These are phyloP conservation scores for Gymnodraco acuticeps DNA, from an alignment of 2,797 vertebrate species.

Conservation along the genomic window DNA sequence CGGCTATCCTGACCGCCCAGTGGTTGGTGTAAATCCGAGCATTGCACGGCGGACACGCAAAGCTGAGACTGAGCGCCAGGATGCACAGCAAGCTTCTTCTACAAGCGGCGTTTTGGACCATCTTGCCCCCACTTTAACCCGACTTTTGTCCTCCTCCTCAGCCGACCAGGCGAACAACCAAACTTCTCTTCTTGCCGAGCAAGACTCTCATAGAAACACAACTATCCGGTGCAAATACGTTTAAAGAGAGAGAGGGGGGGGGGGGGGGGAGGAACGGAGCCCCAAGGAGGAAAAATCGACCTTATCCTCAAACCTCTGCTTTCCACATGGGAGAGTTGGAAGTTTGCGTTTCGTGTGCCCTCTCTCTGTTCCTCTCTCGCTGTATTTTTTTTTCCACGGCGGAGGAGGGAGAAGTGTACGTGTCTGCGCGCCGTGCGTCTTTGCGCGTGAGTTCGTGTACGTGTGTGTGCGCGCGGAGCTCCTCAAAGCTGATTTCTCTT, in stretches of 20 bases:
- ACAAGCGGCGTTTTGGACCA: slow-evolving; percentile 88
- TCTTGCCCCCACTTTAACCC: slow-evolving; percentile 84
- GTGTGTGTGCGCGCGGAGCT: slow-evolving; percentile 67
- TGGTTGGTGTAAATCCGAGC: slow-evolving; percentile 98
- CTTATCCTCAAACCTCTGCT: slow-evolving; percentile 71
- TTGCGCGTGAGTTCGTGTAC: slow-evolving; percentile 52
- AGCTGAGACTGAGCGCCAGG: slow-evolving; percentile 89
- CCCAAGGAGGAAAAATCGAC: slow-evolving; percentile 57
- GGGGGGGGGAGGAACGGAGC: slow-evolving; percentile 49
- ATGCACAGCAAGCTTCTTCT: slow-evolving; percentile 86
- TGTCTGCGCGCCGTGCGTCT: slow-evolving; percentile 62
- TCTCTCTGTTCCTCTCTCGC: slow-evolving; percentile 46
- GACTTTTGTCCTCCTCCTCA: slow-evolving; percentile 75
- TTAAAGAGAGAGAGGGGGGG: slow-evolving; percentile 35
- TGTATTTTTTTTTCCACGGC: slow-evolving; percentile 66
- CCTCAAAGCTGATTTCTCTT: slow-evolving; percentile 72
- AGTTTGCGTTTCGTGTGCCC: slow-evolving; percentile 74
- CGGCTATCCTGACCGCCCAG: slow-evolving; percentile 96
- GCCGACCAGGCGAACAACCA: slow-evolving; percentile 83
- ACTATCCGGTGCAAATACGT: slow-evolving; percentile 66
- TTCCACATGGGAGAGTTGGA: slow-evolving; percentile 84
- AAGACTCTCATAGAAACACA: slow-evolving; percentile 83
- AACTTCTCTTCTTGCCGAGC: slow-evolving; percentile 83
- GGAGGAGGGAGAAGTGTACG: slow-evolving; percentile 75
- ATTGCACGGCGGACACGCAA: slow-evolving; percentile 89